Evolutionary conservation across 2,888 invertebrate genomes (phyloP), one percentile per base, ranked within the genome.

Genomic region (Heliconius cydno): DNA sequence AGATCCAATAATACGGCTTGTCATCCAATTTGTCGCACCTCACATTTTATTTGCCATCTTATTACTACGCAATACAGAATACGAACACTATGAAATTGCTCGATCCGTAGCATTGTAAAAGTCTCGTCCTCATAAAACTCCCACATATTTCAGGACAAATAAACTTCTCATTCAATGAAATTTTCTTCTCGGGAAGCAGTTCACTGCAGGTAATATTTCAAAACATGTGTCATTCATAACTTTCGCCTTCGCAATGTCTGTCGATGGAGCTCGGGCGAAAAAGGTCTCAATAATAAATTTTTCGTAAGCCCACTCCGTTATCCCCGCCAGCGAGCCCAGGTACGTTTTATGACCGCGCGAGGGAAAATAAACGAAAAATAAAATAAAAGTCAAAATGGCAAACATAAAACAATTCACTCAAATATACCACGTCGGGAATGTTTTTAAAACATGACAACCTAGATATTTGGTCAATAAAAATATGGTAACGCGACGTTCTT

Each of bases 141-240:
- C 92, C 94, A 92, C 94, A 95, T 93, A 94, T 94, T 94, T 94
- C 93, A 94, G 90, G 94, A 94, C 93, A 93, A 94, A 94, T 94
- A 94, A 95, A 95, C 94, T 94, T 94, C 94, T 92, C 91, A 92
- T 93, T 92, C 91, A 87, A 92, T 92, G 92, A 93, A 94, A 92
- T 92, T 92, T 91, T 90, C 90, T 92, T 90, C 89, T 88, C 87
- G 88, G 90, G 91, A 87, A 92, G 92, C 92, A 92, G 92, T 93
- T 93, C 91, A 92, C 90, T 94, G 92, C 92, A 93, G 94, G 94
- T 93, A 94, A 95, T 95, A 94, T 95, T 94, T 95, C 95, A 94
- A 95, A 95, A 95, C 94, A 95, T 94, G 93, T 94, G 94, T 95
- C 94, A 94, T 95, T 95, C 94, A 94, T 94, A 95, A 95, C 93